Percentiles rank a stretch among this genome's conserved stretches.
Conservation (phyloP, 2,797 vertebrate genomes). For the Glossophaga mutica region DNA sequence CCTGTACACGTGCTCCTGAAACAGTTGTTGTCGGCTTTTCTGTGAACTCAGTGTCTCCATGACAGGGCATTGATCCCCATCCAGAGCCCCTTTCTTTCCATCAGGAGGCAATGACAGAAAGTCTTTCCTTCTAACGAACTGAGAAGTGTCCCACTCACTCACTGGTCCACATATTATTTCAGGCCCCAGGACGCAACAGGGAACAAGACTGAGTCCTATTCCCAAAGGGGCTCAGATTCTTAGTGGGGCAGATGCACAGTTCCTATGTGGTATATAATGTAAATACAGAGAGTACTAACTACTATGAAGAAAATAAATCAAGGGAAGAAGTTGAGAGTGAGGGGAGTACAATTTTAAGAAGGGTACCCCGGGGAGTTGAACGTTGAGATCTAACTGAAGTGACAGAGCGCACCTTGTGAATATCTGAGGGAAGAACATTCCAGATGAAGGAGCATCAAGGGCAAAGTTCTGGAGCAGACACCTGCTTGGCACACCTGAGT, state of each 20-base stretch:
- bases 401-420: background rate
- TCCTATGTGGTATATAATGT: background rate
- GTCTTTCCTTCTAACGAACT: conserved; percentile 17
- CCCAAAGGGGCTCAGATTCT: background rate
- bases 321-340: background rate
- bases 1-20: background rate
- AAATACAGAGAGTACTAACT: background rate
- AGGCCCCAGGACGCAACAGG: background rate
- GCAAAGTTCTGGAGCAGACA: background rate
- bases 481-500: background rate
- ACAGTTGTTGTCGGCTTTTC: background rate
- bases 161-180: background rate
- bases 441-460: background rate
- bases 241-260: background rate
- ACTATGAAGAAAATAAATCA: background rate
- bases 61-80: background rate
- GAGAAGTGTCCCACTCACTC: background rate
- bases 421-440: background rate
- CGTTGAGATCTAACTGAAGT: background rate
- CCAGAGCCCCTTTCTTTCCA: background rate
- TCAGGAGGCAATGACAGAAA: background rate
- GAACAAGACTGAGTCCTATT: background rate
- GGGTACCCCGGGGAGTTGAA: background rate
- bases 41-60: background rate
- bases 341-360: background rate